These are phyloP conservation scores for Apis cerana DNA, from an alignment of 1,140 invertebrate species.

Conservation along the genomic window DNA sequence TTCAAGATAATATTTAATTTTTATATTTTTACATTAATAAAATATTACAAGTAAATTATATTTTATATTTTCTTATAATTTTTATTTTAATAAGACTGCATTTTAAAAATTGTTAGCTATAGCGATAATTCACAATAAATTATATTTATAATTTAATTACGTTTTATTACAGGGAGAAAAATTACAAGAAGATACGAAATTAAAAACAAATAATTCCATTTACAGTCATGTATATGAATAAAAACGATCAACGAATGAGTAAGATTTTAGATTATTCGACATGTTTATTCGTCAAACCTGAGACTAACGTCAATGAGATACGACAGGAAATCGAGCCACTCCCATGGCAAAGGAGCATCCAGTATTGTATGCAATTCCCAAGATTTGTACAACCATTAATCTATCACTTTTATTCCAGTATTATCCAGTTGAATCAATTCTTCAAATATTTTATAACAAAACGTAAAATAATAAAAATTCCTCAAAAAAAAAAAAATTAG, in stretches of 20 bases:
- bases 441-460: neutral
- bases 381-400: neutral
- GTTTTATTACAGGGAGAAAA: neutral
- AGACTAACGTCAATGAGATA: neutral
- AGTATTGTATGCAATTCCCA: neutral
- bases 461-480: too few relatives aligned
- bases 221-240: conserved; percentile 3
- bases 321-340: conserved; percentile 20
- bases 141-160: neutral
- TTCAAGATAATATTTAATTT: too few relatives aligned
- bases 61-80: neutral
- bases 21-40: neutral
- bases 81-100: too few relatives aligned
- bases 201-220: conserved; percentile 13
- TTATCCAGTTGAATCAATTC: neutral
- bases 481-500: neutral
- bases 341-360: neutral
- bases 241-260: conserved; percentile 30
- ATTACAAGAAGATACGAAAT: neutral
- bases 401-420: too few relatives aligned
- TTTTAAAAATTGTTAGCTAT: too few relatives aligned
- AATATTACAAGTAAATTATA: neutral
- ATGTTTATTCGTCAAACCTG: conserved; percentile 19
- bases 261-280: conserved; percentile 34
- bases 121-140: neutral